These are phyloP conservation scores for Deroptyus accipitrinus DNA, from an alignment of 2,113 vertebrate genomes.

Conservation along the genomic window DNA sequence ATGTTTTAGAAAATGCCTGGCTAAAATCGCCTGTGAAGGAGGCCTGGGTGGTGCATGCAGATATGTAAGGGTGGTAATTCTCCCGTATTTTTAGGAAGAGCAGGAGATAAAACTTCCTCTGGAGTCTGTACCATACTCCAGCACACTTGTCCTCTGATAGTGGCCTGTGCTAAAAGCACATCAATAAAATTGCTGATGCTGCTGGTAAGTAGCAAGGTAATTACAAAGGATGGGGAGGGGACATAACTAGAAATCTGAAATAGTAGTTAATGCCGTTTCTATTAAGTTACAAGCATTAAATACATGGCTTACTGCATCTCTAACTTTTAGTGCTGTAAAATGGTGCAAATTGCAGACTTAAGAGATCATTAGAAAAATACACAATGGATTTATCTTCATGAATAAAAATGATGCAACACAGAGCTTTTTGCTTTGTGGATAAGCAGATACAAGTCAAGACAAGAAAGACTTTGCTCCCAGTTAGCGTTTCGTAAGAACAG, in stretches of 20 bases:
- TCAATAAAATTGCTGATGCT: constrained; percentile 58
- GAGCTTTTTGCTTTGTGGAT: not conserved
- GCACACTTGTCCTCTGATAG: constrained; percentile 39
- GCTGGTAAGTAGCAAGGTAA: constrained; percentile 52
- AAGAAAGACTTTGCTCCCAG: not conserved
- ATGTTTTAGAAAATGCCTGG: not conserved
- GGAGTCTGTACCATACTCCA: constrained; percentile 8
- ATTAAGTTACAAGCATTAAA: constrained; percentile 56
- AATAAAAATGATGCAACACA: constrained; percentile 30
- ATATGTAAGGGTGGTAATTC: not conserved
- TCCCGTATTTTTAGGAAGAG: not conserved
- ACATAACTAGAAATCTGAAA: constrained; percentile 15
- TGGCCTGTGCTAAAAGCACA: constrained; percentile 51
- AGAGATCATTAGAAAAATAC: constrained; percentile 58
- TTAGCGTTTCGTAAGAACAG: not conserved
- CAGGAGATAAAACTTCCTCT: not conserved
- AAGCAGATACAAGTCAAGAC: not conserved
- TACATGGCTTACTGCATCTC: constrained; percentile 56
- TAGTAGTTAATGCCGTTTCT: constrained; percentile 9
- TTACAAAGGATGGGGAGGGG: constrained; percentile 37
- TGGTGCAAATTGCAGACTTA: constrained; percentile 31
- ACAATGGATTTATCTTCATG: constrained; percentile 48
- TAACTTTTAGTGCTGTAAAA: constrained; percentile 47
- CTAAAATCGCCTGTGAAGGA: not conserved
- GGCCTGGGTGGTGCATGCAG: not conserved